A percentile compares a stretch with the other conserved stretches of the same genome.
Conservation (phyloP, 2,113 vertebrate species). For the Dasypus novemcinctus region DNA sequence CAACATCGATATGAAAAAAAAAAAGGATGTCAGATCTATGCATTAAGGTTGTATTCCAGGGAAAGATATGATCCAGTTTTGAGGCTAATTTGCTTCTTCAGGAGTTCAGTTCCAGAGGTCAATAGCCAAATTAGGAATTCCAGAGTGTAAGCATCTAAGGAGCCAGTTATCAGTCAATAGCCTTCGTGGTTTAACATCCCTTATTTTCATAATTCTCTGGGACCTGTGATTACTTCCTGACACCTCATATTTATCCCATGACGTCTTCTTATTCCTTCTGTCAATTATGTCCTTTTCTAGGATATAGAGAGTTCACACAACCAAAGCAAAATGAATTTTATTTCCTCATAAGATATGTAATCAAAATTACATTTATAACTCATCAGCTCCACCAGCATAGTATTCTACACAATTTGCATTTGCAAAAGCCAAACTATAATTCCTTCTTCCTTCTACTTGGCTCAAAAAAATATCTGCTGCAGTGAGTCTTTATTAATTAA, state of each 20-base stretch:
- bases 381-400: background rate
- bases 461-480: background rate
- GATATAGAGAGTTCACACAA: background rate
- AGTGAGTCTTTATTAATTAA: background rate
- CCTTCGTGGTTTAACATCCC: background rate
- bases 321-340: background rate
- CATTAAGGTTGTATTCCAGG: background rate
- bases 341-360: conserved; percentile 21
- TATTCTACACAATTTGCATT: background rate
- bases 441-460: background rate
- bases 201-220: background rate
- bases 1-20: conserved; percentile 18
- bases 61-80: background rate
- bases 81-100: conserved; percentile 10
- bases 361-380: conserved; percentile 22
- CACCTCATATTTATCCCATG: background rate
- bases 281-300: background rate
- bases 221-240: background rate
- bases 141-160: background rate
- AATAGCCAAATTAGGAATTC: background rate
- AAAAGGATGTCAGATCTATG: background rate
- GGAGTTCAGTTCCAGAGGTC: background rate
- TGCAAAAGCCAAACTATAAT: background rate
- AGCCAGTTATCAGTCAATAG: background rate
- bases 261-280: background rate